Percentiles rank a stretch among this genome's conserved stretches.
These are phyloP conservation scores for Rugalucina vietnamica DNA, from an alignment of 2,888 invertebrate genomes.

Conservation along the genomic window DNA sequence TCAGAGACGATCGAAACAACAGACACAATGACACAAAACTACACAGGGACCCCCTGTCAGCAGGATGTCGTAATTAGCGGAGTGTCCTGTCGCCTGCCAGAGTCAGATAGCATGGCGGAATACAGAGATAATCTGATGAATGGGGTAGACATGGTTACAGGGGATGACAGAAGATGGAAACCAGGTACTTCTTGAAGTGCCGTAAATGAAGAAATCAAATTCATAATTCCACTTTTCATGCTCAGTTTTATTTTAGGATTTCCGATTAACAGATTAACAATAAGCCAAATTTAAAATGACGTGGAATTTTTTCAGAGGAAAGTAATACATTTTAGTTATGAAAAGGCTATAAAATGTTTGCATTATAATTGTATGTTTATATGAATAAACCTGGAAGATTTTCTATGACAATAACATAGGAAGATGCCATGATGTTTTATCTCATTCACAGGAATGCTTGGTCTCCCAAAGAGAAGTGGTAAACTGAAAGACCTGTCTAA, in stretches of 20 bases:
- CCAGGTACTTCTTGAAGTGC: too few species aligned
- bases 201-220: too few species aligned
- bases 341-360: too few species aligned
- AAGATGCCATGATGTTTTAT: not conserved
- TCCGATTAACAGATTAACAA: too few species aligned
- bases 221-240: too few species aligned
- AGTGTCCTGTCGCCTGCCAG: slow-evolving; percentile 90
- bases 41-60: not conserved
- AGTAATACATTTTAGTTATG: too few species aligned
- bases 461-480: slow-evolving; percentile 84
- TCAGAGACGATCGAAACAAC: slow-evolving; percentile 25
- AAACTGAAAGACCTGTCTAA: slow-evolving; percentile 84
- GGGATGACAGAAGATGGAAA: slow-evolving; percentile 95
- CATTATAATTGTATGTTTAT: too few species aligned
- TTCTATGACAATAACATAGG: too few species aligned
- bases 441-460: slow-evolving; percentile 82
- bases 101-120: slow-evolving; percentile 95
- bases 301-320: too few species aligned
- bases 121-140: slow-evolving; percentile 95
- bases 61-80: slow-evolving; percentile 84
- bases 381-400: too few species aligned
- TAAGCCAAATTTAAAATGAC: too few species aligned
- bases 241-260: too few species aligned
- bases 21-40: not conserved
- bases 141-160: slow-evolving; percentile 96